Conservation (phyloP, 2,113 vertebrate species). For the Mormoops blainvillei region DNA sequence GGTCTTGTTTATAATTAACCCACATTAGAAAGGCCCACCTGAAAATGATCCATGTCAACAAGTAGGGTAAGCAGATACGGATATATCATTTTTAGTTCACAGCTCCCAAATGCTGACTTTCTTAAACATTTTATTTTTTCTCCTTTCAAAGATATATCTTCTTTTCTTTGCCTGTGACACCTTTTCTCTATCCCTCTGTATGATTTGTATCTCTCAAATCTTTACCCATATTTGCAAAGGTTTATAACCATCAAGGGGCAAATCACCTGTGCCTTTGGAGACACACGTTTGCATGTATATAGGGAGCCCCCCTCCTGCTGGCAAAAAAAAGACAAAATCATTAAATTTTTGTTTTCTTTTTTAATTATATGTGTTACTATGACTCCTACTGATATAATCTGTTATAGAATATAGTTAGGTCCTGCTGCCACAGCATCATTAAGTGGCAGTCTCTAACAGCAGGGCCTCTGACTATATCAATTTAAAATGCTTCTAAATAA, state of each 20-base stretch:
- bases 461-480: constrained; percentile 22
- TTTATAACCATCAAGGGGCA: neutral
- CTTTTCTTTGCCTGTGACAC: neutral
- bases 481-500: constrained; percentile 58
- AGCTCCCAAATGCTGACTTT: neutral
- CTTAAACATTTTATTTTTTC: neutral
- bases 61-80: neutral
- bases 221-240: neutral
- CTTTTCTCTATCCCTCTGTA: neutral
- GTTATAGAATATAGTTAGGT: constrained; percentile 15
- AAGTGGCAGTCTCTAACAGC: constrained; percentile 30
- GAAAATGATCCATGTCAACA: neutral
- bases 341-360: constrained; percentile 36
- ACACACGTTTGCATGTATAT: neutral
- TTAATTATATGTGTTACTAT: neutral
- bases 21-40: neutral
- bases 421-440: constrained; percentile 9
- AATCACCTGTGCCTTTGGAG: neutral
- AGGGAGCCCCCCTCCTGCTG: neutral
- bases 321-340: constrained; percentile 51
- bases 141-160: neutral
- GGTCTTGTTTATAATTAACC: neutral
- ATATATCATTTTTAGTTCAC: neutral
- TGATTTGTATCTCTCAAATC: neutral
- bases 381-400: constrained; percentile 13